Evolutionary conservation across 2,113 vertebrate species (phyloP), one percentile per base, ranked within the genome.

Genomic region (Mus spicilegus): DNA sequence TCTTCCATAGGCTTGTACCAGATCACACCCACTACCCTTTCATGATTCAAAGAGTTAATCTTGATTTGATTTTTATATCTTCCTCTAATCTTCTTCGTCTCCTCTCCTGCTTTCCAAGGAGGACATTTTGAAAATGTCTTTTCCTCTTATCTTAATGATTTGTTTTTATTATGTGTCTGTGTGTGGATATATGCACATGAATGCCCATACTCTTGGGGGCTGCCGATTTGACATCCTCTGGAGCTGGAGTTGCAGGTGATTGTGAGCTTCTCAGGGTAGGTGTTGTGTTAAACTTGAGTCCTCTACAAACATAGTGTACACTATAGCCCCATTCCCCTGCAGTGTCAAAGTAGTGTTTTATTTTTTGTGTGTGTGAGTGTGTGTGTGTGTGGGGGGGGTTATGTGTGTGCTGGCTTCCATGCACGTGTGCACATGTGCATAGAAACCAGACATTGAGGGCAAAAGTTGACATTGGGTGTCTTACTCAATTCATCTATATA

Each of bases 31-130:
- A 46, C 26, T 56, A 19, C 9, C 22, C 17, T 67, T 17, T 54
- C 65, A 72, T 14, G 86, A 14, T 17, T 17, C n/a, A 81, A 81
- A 81, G 46, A 86, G 30, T 77, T 90, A 10, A 1, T 70, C 77
- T 82, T 72, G 91, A 42, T 58, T 89, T 81, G 30, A 61, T 91
- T 73, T 93, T 86, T 73, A 56, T 78, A 20, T 9, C 54, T 93
- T 95, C 49, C n/a, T 92, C 20, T 30, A 65, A 58, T n/a, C 73
- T 85, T 42, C 39, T 81, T 72, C 42, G 26, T 58, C 7, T 85
- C 46, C 8, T 87, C 76, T 77, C n/a, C 36, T 80, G 63, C 39
- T 93, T 95, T 51, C 22, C 61, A 54, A 61, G 1, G 6, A 1
- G 82, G 16, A 93, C 14, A 81, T 49, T 86, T 86, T 65, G 63